Conservation (phyloP, 2,113 vertebrate genomes). For the Trochalopteron elliotii region DNA sequence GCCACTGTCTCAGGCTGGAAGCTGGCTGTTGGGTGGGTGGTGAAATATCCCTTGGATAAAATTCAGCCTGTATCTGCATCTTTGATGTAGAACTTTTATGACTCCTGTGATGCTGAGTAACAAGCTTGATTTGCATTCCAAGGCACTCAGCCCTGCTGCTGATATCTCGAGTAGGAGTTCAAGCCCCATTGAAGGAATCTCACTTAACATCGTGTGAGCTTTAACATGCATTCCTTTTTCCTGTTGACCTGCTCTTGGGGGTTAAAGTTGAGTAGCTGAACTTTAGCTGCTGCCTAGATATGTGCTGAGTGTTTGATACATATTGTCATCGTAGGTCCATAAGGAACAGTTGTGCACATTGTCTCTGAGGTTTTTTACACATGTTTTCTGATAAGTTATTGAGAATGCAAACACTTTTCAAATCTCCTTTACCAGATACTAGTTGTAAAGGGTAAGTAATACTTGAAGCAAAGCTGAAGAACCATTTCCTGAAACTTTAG, state of each 20-base stretch:
- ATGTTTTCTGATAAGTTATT: slow-evolving; percentile 46
- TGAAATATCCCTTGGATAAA: slow-evolving; percentile 56
- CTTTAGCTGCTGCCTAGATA: slow-evolving; percentile 66
- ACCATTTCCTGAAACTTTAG: not conserved
- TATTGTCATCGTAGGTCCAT: slow-evolving; percentile 54
- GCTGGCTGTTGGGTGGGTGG: not conserved
- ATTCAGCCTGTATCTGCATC: slow-evolving; percentile 40
- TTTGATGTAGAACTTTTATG: slow-evolving; percentile 50
- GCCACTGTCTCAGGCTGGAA: not conserved
- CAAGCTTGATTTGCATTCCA: slow-evolving; percentile 60
- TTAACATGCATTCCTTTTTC: slow-evolving; percentile 71
- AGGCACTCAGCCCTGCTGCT: slow-evolving; percentile 57
- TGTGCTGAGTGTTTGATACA: slow-evolving; percentile 74
- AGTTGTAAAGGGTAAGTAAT: slow-evolving; percentile 2
- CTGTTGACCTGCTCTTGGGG: slow-evolving; percentile 67
- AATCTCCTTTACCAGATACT: not conserved
- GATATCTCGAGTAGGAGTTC: slow-evolving; percentile 66
- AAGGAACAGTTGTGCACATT: not conserved
- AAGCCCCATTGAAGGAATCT: slow-evolving; percentile 65
- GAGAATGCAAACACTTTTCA: slow-evolving; percentile 47
- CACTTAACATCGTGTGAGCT: slow-evolving; percentile 62
- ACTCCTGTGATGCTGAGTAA: slow-evolving; percentile 46
- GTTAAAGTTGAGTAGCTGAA: slow-evolving; percentile 74
- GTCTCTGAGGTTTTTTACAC: slow-evolving; percentile 26
- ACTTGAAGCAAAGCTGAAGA: slow-evolving; percentile 21